These are phyloP conservation scores for Eriosoma lanigerum DNA, from an alignment of 1,140 invertebrate genomes.

Conservation along the genomic window DNA sequence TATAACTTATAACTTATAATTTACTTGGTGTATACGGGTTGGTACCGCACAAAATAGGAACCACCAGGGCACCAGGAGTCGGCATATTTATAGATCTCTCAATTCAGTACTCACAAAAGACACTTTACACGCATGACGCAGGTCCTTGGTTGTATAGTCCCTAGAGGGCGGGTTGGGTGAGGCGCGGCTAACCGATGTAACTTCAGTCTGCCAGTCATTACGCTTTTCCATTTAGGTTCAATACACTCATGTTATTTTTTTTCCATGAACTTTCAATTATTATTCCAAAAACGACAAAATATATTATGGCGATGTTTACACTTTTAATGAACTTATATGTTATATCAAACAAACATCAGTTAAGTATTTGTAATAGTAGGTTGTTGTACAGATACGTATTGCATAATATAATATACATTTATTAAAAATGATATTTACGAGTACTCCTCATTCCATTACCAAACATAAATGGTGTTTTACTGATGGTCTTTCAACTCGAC, in stretches of 20 bases:
- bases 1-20: neutral
- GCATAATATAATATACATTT: neutral
- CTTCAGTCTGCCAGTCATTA: constrained; percentile 24
- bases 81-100: constrained; percentile 48
- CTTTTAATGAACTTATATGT: neutral
- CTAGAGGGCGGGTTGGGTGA: neutral
- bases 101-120: constrained; percentile 1
- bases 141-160: constrained; percentile 35
- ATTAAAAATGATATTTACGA: neutral
- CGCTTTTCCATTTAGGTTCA: constrained; percentile 24
- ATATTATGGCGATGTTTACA: neutral
- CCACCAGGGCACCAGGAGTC: neutral
- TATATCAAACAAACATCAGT: neutral
- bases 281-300: neutral
- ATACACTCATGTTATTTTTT: constrained; percentile 1
- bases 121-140: constrained; percentile 49
- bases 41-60: constrained; percentile 18
- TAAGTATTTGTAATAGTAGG: neutral
- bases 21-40: neutral
- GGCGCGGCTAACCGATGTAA: constrained; percentile 18
- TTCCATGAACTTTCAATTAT: neutral
- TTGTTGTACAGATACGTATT: too few species aligned
- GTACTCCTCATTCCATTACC: neutral
- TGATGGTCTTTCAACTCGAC: neutral
- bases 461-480: constrained; percentile 9